Conservation (phyloP, 1,140 invertebrate genomes). For the Sipha flava region DNA sequence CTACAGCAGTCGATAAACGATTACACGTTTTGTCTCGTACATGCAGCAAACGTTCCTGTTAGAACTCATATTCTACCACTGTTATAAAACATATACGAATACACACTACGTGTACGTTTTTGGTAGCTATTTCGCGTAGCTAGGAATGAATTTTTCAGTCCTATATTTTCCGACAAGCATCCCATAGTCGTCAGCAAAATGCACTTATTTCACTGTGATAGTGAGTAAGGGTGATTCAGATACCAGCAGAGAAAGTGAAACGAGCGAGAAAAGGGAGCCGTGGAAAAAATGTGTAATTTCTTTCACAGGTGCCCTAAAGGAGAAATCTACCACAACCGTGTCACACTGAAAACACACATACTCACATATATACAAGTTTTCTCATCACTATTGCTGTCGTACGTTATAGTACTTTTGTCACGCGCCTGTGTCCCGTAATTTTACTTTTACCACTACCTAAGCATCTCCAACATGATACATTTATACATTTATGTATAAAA, state of each 20-base stretch:
- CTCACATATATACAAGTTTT: neutral
- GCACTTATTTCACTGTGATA: neutral
- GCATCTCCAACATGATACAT: too few relatives aligned
- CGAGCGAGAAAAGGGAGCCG: neutral
- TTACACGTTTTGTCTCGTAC: neutral
- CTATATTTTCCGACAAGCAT: too few relatives aligned
- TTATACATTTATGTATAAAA: too few relatives aligned
- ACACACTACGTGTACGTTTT: neutral
- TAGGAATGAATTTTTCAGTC: neutral
- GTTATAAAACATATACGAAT: too few relatives aligned
- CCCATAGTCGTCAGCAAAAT: neutral
- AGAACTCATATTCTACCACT: neutral
- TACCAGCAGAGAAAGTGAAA: neutral
- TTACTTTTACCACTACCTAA: too few relatives aligned
- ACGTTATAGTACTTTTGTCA: neutral
- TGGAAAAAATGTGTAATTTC: conserved; percentile 16
- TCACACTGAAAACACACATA: neutral
- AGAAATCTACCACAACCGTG: neutral
- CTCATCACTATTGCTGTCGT: neutral
- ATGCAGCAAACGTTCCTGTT: neutral
- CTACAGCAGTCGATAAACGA: neutral
- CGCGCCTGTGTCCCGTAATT: neutral
- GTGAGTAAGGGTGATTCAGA: too few relatives aligned
- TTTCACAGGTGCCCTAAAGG: neutral
- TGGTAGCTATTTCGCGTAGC: neutral